phyloP scores from a whole-genome alignment of 2,113 vertebrate genomes.

The Podarcis muralis region DNA sequence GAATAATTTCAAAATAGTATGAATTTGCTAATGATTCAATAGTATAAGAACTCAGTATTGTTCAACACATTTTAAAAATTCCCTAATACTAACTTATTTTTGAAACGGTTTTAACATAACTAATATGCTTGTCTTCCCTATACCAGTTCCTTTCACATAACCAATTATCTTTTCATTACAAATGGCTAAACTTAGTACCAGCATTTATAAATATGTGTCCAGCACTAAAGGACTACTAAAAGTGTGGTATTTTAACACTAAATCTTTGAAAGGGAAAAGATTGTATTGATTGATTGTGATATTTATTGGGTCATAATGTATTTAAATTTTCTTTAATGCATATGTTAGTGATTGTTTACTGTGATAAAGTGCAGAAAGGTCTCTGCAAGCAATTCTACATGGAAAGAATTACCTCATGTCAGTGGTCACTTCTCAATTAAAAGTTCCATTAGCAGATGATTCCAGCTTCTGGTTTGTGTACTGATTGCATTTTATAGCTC shows the following conservation, averaged over 20 bases:
- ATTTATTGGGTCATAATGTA: slow-evolving; percentile 94
- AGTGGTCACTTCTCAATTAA: slow-evolving; percentile 87
- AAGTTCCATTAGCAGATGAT: slow-evolving; percentile 97
- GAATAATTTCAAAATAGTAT: neutral
- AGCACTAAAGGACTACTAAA: slow-evolving; percentile 61
- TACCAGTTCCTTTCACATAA: slow-evolving; percentile 52
- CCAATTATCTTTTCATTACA: slow-evolving; percentile 70
- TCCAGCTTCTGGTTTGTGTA: slow-evolving; percentile 88
- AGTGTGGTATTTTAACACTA: slow-evolving; percentile 68
- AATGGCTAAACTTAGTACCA: slow-evolving; percentile 59
- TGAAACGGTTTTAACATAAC: slow-evolving; percentile 14
- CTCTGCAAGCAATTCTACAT: slow-evolving; percentile 71
- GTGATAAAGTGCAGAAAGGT: slow-evolving; percentile 79
- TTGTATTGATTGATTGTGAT: slow-evolving; percentile 78
- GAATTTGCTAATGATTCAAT: neutral
- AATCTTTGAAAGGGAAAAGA: slow-evolving; percentile 71
- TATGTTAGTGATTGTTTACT: slow-evolving; percentile 89
- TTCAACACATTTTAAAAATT: neutral
- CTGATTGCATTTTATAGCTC: slow-evolving; percentile 86
- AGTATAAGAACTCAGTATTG: neutral
- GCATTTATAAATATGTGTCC: slow-evolving; percentile 60
- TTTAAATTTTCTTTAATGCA: slow-evolving; percentile 96
- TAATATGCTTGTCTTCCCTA: slow-evolving; percentile 22
- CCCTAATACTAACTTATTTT: slow-evolving; percentile 32
- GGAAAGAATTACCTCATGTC: slow-evolving; percentile 91